phyloP scores from a whole-genome alignment of 2,888 invertebrate genomes.

The Nemotelus pantherinus region DNA sequence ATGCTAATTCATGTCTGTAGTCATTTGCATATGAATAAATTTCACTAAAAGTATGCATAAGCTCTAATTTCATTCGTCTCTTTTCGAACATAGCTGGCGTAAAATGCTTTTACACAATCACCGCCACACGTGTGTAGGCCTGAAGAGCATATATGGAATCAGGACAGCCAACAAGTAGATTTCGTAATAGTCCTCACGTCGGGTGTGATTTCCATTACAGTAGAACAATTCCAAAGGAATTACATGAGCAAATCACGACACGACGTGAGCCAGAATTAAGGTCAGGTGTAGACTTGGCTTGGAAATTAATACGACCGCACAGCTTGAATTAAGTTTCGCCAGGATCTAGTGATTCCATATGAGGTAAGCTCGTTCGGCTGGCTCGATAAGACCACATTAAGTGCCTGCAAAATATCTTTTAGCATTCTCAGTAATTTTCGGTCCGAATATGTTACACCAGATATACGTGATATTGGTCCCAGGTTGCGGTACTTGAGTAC shows the following conservation, averaged over 20 bases:
- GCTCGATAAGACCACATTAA: conserved; percentile 46
- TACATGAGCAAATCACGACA: background rate
- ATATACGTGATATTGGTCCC: background rate
- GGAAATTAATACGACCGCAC: conserved; percentile 15
- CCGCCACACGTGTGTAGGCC: background rate
- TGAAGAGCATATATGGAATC: background rate
- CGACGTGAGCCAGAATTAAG: conserved; percentile 30
- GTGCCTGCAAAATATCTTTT: conserved; percentile 44
- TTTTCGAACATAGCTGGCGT: no score
- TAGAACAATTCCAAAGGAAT: background rate
- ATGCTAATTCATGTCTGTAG: background rate
- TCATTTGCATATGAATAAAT: conserved; percentile 16
- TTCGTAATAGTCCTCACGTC: background rate
- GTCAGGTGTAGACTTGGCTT: conserved; percentile 5
- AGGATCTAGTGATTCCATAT: conserved; percentile 18
- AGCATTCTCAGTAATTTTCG: conserved; percentile 37
- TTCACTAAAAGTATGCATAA: background rate
- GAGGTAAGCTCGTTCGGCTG: conserved; percentile 24
- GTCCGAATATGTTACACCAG: conserved; percentile 11
- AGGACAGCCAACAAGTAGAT: background rate
- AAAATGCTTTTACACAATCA: no score
- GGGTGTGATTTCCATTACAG: background rate
- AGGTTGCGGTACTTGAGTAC: conserved; percentile 1
- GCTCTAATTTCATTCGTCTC: background rate
- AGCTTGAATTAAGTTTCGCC: conserved; percentile 17